Evolutionary conservation across 2,113 vertebrate species (phyloP), one percentile per base, ranked within the genome.

Genomic region (Calyptomena viridis): DNA sequence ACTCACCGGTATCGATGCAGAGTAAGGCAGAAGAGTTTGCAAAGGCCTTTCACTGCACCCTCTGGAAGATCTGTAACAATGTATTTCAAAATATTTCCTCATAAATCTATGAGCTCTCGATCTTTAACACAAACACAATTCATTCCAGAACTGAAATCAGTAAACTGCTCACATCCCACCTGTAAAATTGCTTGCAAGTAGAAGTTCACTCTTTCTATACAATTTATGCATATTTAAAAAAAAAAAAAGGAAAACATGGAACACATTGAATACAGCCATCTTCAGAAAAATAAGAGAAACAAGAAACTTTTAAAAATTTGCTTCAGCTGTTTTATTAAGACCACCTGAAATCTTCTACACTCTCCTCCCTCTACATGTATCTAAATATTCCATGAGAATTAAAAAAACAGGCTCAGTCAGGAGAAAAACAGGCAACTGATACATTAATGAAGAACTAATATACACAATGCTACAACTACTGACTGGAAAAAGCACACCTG

Each of bases 1-100:
- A 97, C 94, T 97, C 96, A 99, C 99, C 98, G 98, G 96, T 99
- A 99, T 95, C 99, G 99, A 97, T 99, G 99, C 87, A 99, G 98
- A 19, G 99, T 99, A 90, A 99, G 97, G 97, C 99, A 99, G 98
- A 99, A 99, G 64, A 99, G 98, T 84, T 99, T 99, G 97, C 99
- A 99, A 52, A 99, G 98, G 58, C 99, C 99, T 97, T 99, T 99
- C 84, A 99, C 98, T 33, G 98, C 98, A 53, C 98, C 98, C 95
- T 99, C 99, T 31, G 99, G 99, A 89, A 98, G 97, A 95, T 98
- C 98, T 98, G 97, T 64, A 98, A 97, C 59, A 96, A 37, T 0
- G 56, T 11, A 68, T 92, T 58, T 73, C 66, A 84, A 30, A 94
- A 53, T 33, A 9, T 7, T 74, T 53, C 73, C 37, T n/a, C 27